Percentiles rank a stretch among this genome's conserved stretches.
phyloP scores from a whole-genome alignment of 2,797 vertebrate species.

The Channallabes apus region DNA sequence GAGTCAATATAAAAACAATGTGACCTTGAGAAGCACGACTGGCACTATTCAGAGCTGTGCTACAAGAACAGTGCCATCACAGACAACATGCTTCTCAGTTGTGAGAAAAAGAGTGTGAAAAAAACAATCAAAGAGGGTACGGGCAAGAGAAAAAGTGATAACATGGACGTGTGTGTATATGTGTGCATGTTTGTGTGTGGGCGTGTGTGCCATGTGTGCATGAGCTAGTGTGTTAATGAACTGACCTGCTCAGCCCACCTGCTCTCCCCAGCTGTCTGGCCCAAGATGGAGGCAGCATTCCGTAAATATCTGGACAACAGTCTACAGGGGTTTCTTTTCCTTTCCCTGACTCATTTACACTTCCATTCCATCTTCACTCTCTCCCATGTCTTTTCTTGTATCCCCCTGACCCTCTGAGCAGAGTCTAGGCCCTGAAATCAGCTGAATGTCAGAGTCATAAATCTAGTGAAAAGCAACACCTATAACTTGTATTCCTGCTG shows the following conservation, averaged over 20 bases:
- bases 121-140: constrained; percentile 45
- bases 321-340: constrained; percentile 55
- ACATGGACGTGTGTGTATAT: constrained; percentile 35
- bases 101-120: constrained; percentile 48
- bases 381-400: constrained; percentile 43
- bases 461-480: background rate
- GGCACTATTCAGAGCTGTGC: constrained; percentile 16
- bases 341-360: constrained; percentile 47
- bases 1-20: background rate
- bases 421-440: constrained; percentile 27
- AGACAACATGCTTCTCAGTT: constrained; percentile 34
- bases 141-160: constrained; percentile 39
- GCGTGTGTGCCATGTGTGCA: constrained; percentile 54
- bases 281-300: constrained; percentile 65
- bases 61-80: constrained; percentile 34
- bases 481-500: background rate
- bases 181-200: constrained; percentile 40
- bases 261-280: constrained; percentile 72
- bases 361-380: constrained; percentile 53
- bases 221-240: constrained; percentile 72
- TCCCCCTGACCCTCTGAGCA: constrained; percentile 39
- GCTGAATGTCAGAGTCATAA: background rate
- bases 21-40: constrained; percentile 25
- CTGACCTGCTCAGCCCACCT: constrained; percentile 76
- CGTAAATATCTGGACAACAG: constrained; percentile 68